Conservation (phyloP, 1,140 invertebrate species). For the Nephotettix cincticeps region DNA sequence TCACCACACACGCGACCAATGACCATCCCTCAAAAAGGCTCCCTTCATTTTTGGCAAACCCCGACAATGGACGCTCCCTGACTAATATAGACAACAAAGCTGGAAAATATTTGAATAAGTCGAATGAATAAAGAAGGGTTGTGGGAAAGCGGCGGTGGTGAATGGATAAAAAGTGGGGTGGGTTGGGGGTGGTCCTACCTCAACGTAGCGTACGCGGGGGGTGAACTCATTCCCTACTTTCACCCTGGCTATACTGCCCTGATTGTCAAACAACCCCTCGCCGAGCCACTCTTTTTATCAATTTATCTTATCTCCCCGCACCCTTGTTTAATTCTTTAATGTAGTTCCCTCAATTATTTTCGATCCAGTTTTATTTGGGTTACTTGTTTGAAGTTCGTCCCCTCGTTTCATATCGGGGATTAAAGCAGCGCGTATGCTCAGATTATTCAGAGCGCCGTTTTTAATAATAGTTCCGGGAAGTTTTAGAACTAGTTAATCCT, state of each 20-base stretch:
- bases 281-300: slow-evolving; percentile 1
- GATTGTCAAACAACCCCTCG: slow-evolving; percentile 3
- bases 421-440: too few species aligned
- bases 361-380: slow-evolving; percentile 8
- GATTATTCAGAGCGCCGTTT: too few species aligned
- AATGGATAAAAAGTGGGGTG: slow-evolving; percentile 14
- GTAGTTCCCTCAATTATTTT: slow-evolving; percentile 20
- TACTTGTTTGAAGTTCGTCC: slow-evolving; percentile 2
- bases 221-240: slow-evolving; percentile 12
- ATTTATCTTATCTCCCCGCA: slow-evolving; percentile 14
- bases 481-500: too few species aligned
- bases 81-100: not conserved
- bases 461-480: too few species aligned
- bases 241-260: not conserved
- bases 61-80: not conserved
- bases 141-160: not conserved
- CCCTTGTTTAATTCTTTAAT: slow-evolving; percentile 21
- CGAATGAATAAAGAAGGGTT: slow-evolving; percentile 5
- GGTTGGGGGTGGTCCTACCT: slow-evolving; percentile 5
- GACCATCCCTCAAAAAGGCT: too few species aligned
- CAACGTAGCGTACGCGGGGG: not conserved
- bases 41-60: too few species aligned
- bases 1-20: too few species aligned
- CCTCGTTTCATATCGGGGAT: not conserved
- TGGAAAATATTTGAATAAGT: slow-evolving; percentile 13